phyloP scores from a whole-genome alignment of 1,140 invertebrate genomes.

The Lepidurus arcticus region DNA sequence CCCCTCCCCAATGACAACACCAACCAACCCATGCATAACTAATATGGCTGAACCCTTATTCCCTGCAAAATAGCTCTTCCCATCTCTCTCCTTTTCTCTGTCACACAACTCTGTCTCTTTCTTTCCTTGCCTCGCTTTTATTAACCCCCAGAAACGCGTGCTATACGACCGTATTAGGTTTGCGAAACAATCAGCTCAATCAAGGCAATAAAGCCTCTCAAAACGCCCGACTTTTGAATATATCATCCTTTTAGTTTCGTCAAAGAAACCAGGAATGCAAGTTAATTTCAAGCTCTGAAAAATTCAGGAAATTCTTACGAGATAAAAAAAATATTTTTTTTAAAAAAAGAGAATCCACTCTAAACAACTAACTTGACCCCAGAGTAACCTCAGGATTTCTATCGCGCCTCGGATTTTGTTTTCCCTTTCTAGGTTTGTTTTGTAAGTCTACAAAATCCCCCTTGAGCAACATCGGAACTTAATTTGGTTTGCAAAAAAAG shows the following conservation, averaged over 20 bases:
- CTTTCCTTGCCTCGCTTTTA: background rate
- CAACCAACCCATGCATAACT: constrained; percentile 18
- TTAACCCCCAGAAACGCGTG: background rate
- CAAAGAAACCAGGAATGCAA: background rate
- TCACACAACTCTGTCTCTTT: background rate
- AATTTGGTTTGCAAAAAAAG: background rate
- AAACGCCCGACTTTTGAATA: background rate
- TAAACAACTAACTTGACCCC: background rate
- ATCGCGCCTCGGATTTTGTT: background rate
- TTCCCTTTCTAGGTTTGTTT: background rate
- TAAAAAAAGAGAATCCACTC: background rate
- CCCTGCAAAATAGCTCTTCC: background rate
- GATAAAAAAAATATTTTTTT: no score
- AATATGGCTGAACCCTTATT: constrained; percentile 1
- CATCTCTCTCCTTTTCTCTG: background rate
- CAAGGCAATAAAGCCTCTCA: background rate
- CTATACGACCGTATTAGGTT: background rate
- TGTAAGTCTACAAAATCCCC: background rate
- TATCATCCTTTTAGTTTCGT: background rate
- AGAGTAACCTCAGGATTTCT: background rate
- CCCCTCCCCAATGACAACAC: background rate
- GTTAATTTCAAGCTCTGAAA: no score
- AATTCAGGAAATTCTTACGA: no score
- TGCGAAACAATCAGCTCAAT: constrained; percentile 15
- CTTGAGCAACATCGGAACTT: background rate